A percentile compares a stretch with the other conserved stretches of the same genome.
Conservation (phyloP, 1,140 invertebrate genomes). For the Stegodyphus dumicola region DNA sequence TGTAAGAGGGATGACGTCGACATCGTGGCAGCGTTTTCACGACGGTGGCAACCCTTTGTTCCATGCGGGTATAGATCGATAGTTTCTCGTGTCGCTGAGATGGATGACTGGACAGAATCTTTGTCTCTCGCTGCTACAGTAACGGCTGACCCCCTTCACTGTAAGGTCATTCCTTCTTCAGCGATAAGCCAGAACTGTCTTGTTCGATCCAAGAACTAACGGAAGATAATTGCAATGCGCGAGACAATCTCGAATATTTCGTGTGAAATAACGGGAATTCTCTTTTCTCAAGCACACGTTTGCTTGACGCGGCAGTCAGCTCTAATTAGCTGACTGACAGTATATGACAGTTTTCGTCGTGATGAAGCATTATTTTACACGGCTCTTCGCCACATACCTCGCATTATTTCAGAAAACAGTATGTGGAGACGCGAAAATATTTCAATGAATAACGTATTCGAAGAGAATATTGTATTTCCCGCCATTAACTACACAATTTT, state of each 20-base stretch:
- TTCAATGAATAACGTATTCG: too few relatives aligned
- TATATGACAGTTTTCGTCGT: too few relatives aligned
- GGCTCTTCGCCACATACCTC: too few relatives aligned
- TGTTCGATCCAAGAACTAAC: background rate
- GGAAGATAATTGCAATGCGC: background rate
- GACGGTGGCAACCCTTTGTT: background rate
- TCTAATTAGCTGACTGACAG: too few relatives aligned
- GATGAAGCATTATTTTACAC: too few relatives aligned
- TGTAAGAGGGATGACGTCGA: background rate
- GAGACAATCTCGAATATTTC: background rate
- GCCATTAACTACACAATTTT: too few relatives aligned
- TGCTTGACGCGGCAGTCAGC: too few relatives aligned
- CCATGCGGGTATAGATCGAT: background rate
- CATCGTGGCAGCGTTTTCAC: background rate
- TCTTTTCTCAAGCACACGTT: background rate
- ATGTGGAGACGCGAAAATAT: too few relatives aligned
- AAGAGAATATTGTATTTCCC: too few relatives aligned
- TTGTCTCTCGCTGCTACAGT: background rate
- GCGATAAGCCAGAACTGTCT: background rate
- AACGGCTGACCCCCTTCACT: background rate
- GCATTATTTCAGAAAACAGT: too few relatives aligned
- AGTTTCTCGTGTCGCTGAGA: background rate
- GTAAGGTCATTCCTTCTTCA: background rate
- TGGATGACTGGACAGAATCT: constrained; percentile 2
- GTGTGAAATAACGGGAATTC: background rate